Base-by-base conservation (phyloP, 2,888 invertebrate genomes). In the Ophioninae sp. region DNA sequence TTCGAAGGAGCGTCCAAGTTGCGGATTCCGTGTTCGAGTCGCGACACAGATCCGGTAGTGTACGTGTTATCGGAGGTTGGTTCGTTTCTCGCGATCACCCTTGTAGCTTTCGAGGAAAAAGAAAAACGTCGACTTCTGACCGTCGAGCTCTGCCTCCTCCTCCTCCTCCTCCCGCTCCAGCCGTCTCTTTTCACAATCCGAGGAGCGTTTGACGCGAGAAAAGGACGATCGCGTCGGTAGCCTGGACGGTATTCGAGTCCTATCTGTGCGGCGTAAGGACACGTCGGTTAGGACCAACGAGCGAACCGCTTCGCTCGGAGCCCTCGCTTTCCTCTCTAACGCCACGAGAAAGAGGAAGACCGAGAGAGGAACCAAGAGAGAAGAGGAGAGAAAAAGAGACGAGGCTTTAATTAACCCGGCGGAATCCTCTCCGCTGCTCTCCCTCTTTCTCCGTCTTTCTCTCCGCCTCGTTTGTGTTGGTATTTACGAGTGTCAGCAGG, bases 401-500 rank as follows among this genome's bases (percentile, higher is more conserved):
- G 44, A 13, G 8, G 87, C 88, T 90, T 90, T 90, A 90, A 90
- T 89, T 90, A 90, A 90, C 89, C 88, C 88, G 86, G 83, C 83
- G 85, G 85, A 88, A 90, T 90, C 87, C 20, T 13, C 64, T 50
- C 50, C 37, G 62, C 50, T 86, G 81, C 83, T 57, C 30, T n/a
- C 41, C 62, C 20, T 8, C 64, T 56, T 37, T 37, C 69, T 50
- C 87, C 81, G 83, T 61, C 21, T 13, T 44, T 65, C 21, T 44
- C 50, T 56, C 17, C 10, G 64, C 69, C 86, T 79, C 82, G 85
- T 87, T 88, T 83, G 85, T 81, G 86, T 88, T 87, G 88, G 86
- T 88, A 87, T 91, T 89, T 89, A 90, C 89, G 88, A 89, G 87
- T 89, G 89, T 90, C 89, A 87, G 88, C 87, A 85, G 88, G 86